A percentile compares a stretch with the other conserved stretches of the same genome.
Evolutionary conservation across 2,888 invertebrate species (phyloP).

Genomic region (Sthenelais limicola): DNA sequence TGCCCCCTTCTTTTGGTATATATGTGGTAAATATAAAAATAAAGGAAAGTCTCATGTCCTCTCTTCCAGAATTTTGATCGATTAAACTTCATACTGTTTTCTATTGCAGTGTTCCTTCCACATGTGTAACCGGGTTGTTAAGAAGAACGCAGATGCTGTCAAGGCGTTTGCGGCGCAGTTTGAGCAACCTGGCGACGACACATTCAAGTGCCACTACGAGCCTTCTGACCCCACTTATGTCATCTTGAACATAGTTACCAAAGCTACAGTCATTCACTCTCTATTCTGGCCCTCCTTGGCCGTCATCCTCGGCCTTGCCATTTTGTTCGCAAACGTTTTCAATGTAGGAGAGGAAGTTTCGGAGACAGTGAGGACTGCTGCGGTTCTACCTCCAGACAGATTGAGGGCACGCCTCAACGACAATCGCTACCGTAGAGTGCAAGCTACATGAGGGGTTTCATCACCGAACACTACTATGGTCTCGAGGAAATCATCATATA

Average conservation of each 20-base stretch:
- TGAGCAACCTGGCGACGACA: conserved; percentile 24
- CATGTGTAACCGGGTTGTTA: conserved; percentile 50
- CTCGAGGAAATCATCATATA: too few species aligned
- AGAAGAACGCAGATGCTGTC: conserved; percentile 47
- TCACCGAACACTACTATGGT: too few species aligned
- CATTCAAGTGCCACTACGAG: conserved; percentile 48
- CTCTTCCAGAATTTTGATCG: too few species aligned
- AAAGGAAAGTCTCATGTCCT: too few species aligned
- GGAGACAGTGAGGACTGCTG: conserved; percentile 9
- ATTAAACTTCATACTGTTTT: conserved; percentile 3
- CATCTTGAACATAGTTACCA: conserved; percentile 48
- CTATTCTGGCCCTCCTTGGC: conserved; percentile 55
- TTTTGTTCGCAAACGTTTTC: conserved; percentile 47
- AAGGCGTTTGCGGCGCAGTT: conserved; percentile 41
- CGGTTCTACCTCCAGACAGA: conserved; percentile 25
- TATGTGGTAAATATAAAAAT: too few species aligned
- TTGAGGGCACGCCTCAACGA: conserved; percentile 17
- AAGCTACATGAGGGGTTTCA: too few species aligned
- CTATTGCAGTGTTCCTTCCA: conserved; percentile 55
- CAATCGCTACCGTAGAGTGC: conserved; percentile 37
- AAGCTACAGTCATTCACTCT: conserved; percentile 49
- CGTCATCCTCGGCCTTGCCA: conserved; percentile 48
- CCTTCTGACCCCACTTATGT: conserved; percentile 47
- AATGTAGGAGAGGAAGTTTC: not conserved
- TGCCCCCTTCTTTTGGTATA: too few species aligned